Percentiles rank a stretch among this genome's conserved stretches.
These are phyloP conservation scores for Heliconius charithonia DNA, from an alignment of 2,888 invertebrate species.

Conservation along the genomic window DNA sequence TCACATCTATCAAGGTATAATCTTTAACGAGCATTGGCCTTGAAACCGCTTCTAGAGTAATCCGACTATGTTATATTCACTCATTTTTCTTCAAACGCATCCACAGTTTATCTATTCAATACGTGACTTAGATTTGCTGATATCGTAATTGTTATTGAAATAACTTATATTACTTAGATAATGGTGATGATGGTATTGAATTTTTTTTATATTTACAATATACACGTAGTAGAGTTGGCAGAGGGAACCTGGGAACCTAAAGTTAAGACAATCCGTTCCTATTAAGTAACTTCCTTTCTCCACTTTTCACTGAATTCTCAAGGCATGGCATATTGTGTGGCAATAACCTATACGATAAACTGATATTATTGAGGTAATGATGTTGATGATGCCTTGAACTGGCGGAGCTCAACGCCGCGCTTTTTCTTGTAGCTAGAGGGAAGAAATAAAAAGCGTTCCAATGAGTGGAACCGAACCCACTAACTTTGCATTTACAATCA, in stretches of 20 bases:
- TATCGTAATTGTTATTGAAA: slow-evolving; percentile 18
- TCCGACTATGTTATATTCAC: slow-evolving; percentile 60
- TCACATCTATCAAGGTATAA: slow-evolving; percentile 17
- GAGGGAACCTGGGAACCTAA: neutral
- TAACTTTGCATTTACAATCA: neutral
- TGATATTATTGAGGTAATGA: neutral
- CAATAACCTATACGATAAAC: too few species aligned
- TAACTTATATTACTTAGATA: neutral
- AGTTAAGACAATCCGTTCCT: neutral
- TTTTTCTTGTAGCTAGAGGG: too few species aligned
- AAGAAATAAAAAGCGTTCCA: neutral
- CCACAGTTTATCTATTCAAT: slow-evolving; percentile 36
- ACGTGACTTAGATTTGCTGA: slow-evolving; percentile 43
- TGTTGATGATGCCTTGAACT: neutral
- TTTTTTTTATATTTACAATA: neutral
- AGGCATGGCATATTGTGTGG: too few species aligned
- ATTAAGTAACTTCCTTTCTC: neutral
- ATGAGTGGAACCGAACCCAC: neutral
- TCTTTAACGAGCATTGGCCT: slow-evolving; percentile 67
- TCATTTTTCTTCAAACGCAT: slow-evolving; percentile 58
- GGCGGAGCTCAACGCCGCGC: too few species aligned
- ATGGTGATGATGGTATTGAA: neutral
- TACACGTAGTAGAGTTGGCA: neutral
- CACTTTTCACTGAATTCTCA: too few species aligned
- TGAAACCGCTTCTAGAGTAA: slow-evolving; percentile 75